Evolutionary conservation across 2,113 vertebrate genomes (phyloP).

Genomic region (Mandrillus leucophaeus): DNA sequence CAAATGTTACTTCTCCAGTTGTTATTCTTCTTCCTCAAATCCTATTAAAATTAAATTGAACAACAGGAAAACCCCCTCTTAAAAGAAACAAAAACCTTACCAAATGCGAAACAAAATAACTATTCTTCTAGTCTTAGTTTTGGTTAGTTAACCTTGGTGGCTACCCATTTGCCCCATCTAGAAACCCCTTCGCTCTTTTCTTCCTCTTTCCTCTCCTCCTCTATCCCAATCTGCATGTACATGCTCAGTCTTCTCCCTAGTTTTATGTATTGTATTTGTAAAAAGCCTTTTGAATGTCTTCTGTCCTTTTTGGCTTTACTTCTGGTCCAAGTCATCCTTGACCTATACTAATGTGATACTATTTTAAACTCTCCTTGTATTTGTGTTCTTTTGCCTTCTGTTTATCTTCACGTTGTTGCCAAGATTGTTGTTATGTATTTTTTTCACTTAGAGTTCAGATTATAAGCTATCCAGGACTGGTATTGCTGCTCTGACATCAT

Average conservation of each 20-base stretch:
- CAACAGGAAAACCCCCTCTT: neutral
- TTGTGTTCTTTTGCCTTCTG: neutral
- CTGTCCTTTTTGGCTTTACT: neutral
- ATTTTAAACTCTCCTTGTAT: neutral
- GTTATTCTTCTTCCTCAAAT: constrained; percentile 37
- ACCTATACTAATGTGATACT: neutral
- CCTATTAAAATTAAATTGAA: constrained; percentile 26
- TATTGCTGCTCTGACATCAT: neutral
- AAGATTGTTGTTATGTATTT: neutral
- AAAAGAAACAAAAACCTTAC: neutral
- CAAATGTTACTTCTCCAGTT: constrained; percentile 17
- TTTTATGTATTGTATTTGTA: neutral
- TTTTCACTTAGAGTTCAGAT: neutral
- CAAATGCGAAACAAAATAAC: constrained; percentile 18
- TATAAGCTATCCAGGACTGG: neutral
- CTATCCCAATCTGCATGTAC: neutral
- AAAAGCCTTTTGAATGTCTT: neutral
- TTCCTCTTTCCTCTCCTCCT: neutral
- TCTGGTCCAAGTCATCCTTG: neutral
- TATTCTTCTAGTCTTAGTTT: neutral
- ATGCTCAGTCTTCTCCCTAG: neutral
- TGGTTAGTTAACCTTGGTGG: neutral
- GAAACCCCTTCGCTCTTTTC: neutral
- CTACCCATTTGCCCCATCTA: neutral
- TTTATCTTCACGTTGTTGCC: constrained; percentile 12